Evolutionary conservation across 2,113 vertebrate genomes (phyloP), one percentile per base, ranked within the genome.

Genomic region (Mola mola): DNA sequence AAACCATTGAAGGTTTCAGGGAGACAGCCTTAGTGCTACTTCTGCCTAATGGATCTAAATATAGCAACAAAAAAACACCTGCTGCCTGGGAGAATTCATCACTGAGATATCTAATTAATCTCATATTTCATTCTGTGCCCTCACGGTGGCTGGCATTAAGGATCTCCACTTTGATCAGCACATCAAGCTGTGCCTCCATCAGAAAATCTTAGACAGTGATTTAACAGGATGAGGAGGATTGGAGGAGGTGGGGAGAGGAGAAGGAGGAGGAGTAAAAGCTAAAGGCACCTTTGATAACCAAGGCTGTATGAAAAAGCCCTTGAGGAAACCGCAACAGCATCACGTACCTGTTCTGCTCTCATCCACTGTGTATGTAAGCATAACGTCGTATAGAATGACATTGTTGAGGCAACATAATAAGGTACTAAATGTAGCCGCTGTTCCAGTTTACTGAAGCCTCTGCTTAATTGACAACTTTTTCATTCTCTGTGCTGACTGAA

Each of bases 21-120:
- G 79, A 88, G 86, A 74, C 81, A 75, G 80, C 59, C 63, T 79
- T 57, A 62, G 72, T 42, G 65, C 73, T 63, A 62, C 78, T 85
- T 88, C 84, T 67, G 57, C 82, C 76, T 84, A 88, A 89, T 87
- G 67, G 81, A 56, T 57, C 89, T 88, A 91, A 91, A 92, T 83
- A 91, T 92, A 92, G 87, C 57, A 48, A 66, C 61, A 79, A 79
- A 86, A 84, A 89, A 89, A 87, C 87, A 90, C 87, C 90, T 91
- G 87, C 84, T 85, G 84, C 76, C 78, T 68, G 55, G 46, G 72
- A 83, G 78, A 81, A 73, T 79, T 77, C 75, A 61, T 81, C 64
- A 82, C 83, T 69, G 79, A 78, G 85, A 87, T 86, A 81, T 81
- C 71, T 89, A 87, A 87, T 90, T 90, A 87, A 88, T 89, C 81